phyloP scores from a whole-genome alignment of 2,113 vertebrate genomes.

The Odontophorus gujanensis region DNA sequence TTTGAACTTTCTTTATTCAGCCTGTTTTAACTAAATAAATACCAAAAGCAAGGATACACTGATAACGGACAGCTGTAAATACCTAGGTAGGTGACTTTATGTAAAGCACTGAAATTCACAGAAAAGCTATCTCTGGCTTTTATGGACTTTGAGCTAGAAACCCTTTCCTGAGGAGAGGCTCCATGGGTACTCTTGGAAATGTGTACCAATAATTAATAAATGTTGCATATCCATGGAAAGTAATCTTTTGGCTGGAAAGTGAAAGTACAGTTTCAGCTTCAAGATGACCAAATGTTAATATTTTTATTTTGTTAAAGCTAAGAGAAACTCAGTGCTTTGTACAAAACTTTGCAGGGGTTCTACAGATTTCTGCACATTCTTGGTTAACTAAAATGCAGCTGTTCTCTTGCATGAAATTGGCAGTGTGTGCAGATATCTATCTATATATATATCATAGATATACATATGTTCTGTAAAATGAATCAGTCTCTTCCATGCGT shows the following conservation, averaged over 20 bases:
- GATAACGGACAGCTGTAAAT: conserved; percentile 27
- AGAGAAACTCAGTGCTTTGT: not conserved
- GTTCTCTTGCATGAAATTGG: not conserved
- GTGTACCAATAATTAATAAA: not conserved
- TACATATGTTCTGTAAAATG: not conserved
- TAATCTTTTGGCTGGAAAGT: not conserved
- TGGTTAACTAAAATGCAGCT: not conserved
- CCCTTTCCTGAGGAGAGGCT: not conserved
- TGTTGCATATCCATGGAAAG: not conserved
- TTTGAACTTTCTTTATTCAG: conserved; percentile 49
- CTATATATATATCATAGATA: fast-evolving
- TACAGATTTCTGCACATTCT: not conserved
- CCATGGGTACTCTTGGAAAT: conserved; percentile 6
- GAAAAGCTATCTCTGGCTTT: not conserved
- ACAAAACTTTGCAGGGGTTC: not conserved
- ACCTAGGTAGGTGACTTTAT: not conserved
- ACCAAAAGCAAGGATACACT: not conserved
- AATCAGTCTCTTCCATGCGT: not conserved
- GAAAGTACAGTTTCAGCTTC: conserved; percentile 12
- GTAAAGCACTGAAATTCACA: not conserved
- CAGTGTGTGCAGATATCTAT: not conserved
- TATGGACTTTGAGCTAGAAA: not conserved
- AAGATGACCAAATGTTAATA: not conserved
- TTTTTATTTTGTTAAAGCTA: not conserved
- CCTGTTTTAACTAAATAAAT: not conserved